Conservation (phyloP, 2,888 invertebrate species). For the Hydriomena furcata region DNA sequence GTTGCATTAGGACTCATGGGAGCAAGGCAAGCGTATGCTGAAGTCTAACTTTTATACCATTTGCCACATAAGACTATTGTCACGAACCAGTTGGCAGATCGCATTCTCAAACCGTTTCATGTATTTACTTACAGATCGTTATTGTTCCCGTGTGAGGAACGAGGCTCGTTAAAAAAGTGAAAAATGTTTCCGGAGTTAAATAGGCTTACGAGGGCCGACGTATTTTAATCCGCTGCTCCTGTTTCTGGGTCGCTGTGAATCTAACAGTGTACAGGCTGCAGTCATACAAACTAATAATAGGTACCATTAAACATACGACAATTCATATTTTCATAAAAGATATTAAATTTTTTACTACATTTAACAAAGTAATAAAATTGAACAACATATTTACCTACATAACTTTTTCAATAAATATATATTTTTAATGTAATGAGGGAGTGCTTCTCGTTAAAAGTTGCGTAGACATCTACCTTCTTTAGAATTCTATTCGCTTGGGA, state of each 20-base stretch:
- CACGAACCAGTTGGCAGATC: conserved; percentile 22
- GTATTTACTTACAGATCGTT: conserved; percentile 27
- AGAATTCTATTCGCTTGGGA: conserved; percentile 54
- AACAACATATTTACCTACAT: neutral
- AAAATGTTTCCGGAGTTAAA: conserved; percentile 45
- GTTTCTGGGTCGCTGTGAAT: conserved; percentile 73
- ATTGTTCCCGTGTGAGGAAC: conserved; percentile 26
- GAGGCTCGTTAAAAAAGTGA: conserved; percentile 44
- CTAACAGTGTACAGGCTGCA: conserved; percentile 79
- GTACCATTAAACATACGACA: conserved; percentile 10
- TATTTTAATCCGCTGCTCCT: conserved; percentile 73
- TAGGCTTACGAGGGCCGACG: conserved; percentile 68
- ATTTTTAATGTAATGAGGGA: conserved; percentile 5
- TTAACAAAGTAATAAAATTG: conserved; percentile 11
- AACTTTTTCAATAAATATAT: conserved; percentile 2
- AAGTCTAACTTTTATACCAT: conserved; percentile 1
- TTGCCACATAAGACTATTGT: conserved; percentile 4
- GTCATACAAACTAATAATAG: conserved; percentile 26
- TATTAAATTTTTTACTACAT: conserved; percentile 4
- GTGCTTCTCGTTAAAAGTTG: conserved; percentile 26
- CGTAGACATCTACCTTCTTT: conserved; percentile 26
- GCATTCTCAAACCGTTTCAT: conserved; percentile 24
- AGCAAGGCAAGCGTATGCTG: conserved; percentile 2
- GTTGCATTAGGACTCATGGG: conserved; percentile 16
- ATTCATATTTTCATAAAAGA: neutral